Evolutionary conservation across 1,140 invertebrate species (phyloP).

Genomic region (Bicyclus anynana): DNA sequence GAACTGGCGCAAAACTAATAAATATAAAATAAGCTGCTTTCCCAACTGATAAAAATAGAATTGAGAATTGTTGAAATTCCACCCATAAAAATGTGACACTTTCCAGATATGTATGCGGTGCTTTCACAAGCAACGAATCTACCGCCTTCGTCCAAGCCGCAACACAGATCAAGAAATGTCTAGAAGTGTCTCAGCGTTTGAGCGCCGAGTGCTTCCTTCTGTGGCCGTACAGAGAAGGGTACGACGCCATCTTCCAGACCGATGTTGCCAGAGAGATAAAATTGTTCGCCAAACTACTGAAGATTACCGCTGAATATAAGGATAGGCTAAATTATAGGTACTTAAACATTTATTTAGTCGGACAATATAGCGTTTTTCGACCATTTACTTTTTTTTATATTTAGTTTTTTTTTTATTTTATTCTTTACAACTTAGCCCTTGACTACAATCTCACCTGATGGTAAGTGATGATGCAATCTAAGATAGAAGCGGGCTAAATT

Average conservation of each 20-base stretch:
- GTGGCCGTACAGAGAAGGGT: conserved; percentile 81
- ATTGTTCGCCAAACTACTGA: conserved; percentile 80
- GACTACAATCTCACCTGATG: too few relatives aligned
- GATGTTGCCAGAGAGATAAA: conserved; percentile 80
- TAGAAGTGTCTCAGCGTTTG: conserved; percentile 81
- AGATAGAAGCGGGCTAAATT: too few relatives aligned
- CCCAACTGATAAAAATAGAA: too few relatives aligned
- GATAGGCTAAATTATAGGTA: conserved; percentile 80
- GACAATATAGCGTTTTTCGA: too few relatives aligned
- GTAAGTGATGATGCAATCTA: too few relatives aligned
- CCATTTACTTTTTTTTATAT: too few relatives aligned
- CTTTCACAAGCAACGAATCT: conserved; percentile 79
- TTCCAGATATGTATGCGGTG: conserved; percentile 79
- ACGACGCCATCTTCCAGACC: conserved; percentile 79
- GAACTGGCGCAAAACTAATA: too few relatives aligned
- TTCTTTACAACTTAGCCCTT: too few relatives aligned
- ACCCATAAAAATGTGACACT: not conserved
- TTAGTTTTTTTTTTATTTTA: too few relatives aligned
- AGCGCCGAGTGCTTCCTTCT: conserved; percentile 81
- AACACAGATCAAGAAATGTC: conserved; percentile 81
- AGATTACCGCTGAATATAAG: conserved; percentile 81
- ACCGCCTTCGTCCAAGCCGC: conserved; percentile 79
- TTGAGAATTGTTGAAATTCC: not conserved
- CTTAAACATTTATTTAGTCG: too few relatives aligned
- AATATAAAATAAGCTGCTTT: too few relatives aligned